Conservation (phyloP, 2,888 invertebrate genomes). For the Clepsis dumicolana region DNA sequence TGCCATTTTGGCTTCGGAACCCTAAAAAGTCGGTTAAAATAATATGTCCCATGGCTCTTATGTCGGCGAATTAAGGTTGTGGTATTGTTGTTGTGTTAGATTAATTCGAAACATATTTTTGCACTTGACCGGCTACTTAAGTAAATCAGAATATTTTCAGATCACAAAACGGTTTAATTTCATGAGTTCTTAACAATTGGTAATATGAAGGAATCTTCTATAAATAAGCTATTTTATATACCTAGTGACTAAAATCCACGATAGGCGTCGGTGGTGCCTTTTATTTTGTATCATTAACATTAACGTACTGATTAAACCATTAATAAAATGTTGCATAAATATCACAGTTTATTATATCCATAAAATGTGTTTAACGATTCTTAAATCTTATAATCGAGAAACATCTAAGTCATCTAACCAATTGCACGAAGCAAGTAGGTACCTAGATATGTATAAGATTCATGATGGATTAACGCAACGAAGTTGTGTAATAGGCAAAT, state of each 20-base stretch:
- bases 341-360: neutral
- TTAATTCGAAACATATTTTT: no score
- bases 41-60: no score
- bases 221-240: neutral
- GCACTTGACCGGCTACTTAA: no score
- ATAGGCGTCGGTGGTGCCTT: constrained; percentile 3
- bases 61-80: no score
- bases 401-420: neutral
- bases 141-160: no score
- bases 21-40: no score
- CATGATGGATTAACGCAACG: constrained; percentile 13
- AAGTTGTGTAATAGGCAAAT: constrained; percentile 26
- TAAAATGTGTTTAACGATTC: constrained; percentile 14
- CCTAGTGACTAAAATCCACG: constrained; percentile 15
- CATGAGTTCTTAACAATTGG: neutral
- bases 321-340: constrained; percentile 6
- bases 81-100: no score
- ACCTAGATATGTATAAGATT: constrained; percentile 9
- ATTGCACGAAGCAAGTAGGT: constrained; percentile 3
- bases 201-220: neutral
- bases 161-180: neutral
- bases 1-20: no score
- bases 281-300: constrained; percentile 1
- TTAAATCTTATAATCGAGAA: constrained; percentile 1
- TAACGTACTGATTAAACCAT: neutral